Conservation (phyloP, 2,113 vertebrate species). For the Fregetta grallaria region DNA sequence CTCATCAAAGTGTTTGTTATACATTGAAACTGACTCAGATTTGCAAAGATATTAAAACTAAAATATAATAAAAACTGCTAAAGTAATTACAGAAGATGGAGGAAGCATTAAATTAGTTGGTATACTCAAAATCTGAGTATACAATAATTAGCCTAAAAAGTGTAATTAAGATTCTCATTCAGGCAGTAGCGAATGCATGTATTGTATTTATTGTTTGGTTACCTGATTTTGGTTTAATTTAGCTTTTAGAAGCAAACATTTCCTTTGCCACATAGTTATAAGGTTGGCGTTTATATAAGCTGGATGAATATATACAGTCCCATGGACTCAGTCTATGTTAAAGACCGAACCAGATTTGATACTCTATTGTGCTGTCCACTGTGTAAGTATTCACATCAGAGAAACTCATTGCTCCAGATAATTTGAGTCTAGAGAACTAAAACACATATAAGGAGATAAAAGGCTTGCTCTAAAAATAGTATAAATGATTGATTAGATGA, state of each 20-base stretch:
- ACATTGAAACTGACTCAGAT: not conserved
- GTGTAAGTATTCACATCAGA: not conserved
- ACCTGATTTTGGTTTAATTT: not conserved
- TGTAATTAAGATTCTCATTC: not conserved
- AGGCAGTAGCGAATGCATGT: not conserved
- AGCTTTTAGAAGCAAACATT: not conserved
- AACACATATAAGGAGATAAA: not conserved
- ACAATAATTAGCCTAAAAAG: not conserved
- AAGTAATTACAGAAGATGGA: conserved; percentile 25
- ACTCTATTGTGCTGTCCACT: not conserved
- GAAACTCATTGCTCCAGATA: not conserved
- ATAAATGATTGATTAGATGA: not conserved
- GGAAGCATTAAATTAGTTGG: not conserved
- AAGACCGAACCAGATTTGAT: not conserved
- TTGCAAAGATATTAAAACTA: not conserved
- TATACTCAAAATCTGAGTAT: not conserved
- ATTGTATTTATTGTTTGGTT: not conserved
- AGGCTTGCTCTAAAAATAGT: not conserved
- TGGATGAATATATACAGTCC: not conserved
- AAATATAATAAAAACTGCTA: not conserved
- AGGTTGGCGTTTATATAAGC: not conserved
- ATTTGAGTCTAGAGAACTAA: not conserved
- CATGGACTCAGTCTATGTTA: not conserved
- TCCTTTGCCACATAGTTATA: not conserved
- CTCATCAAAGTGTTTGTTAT: conserved; percentile 26